Evolutionary conservation across 64 coral and sea anemone species (phyloP).

Genomic region (Montipora foliosa): DNA sequence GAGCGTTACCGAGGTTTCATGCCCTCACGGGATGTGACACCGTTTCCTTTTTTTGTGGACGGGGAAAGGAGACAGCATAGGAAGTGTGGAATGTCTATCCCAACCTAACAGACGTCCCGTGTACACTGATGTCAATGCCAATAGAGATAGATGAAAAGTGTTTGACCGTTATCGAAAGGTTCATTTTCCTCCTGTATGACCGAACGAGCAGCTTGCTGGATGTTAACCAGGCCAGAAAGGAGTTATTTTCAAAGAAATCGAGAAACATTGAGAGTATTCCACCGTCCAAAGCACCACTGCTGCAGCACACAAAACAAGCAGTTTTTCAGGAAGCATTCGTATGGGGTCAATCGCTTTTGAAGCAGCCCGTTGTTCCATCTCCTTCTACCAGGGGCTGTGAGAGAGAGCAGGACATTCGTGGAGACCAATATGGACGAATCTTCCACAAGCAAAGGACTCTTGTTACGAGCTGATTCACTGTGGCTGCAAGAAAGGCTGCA

Average conservation of each 20-base stretch:
- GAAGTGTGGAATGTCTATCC: slow-evolving; percentile 33
- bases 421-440: neutral
- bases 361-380: neutral
- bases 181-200: neutral
- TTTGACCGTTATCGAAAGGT: neutral
- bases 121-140: slow-evolving; percentile 4
- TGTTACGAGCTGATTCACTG: no score
- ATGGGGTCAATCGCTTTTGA: neutral
- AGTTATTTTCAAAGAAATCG: slow-evolving; percentile 11
- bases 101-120: neutral
- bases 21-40: slow-evolving; percentile 55
- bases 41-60: slow-evolving; percentile 5
- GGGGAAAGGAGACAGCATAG: slow-evolving; percentile 14
- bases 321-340: neutral
- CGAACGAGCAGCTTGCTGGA: neutral
- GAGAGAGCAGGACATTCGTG: neutral
- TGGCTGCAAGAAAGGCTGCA: no score
- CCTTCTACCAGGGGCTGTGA: neutral
- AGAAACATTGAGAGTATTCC: neutral
- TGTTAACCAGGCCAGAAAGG: neutral
- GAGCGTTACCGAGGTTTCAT: slow-evolving; percentile 39
- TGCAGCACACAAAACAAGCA: neutral
- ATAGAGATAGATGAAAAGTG: neutral
- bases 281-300: neutral
- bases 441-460: neutral